Conservation (phyloP, 2,888 invertebrate species). For the Tridacna gigas region DNA sequence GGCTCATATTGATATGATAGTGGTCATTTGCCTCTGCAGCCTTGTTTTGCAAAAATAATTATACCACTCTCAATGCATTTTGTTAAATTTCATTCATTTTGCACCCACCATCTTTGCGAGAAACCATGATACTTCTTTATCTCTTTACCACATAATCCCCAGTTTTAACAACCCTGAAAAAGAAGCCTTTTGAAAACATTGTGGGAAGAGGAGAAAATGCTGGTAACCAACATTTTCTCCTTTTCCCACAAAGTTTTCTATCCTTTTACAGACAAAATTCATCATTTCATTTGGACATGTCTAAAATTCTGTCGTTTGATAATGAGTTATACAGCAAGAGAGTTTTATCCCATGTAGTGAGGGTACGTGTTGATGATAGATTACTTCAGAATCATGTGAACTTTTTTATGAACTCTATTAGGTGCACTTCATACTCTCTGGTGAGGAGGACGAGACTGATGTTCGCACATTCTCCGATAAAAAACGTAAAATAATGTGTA, state of each 20-base stretch:
- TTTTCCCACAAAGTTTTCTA: not conserved
- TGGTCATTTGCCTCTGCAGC: too few species aligned
- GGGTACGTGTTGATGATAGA: not conserved
- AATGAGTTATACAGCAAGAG: not conserved
- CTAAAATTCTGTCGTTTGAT: not conserved
- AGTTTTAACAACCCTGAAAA: too few species aligned
- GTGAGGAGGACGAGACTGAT: constrained; percentile 85
- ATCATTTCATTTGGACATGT: not conserved
- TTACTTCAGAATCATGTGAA: too few species aligned
- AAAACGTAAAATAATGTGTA: constrained; percentile 83
- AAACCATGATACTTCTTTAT: not conserved
- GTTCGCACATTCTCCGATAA: constrained; percentile 83
- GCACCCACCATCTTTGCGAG: too few species aligned
- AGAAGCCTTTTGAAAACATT: not conserved
- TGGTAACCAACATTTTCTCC: not conserved
- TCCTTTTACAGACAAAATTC: too few species aligned
- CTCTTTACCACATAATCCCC: too few species aligned
- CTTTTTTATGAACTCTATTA: constrained; percentile 42
- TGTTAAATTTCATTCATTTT: too few species aligned
- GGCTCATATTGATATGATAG: too few species aligned
- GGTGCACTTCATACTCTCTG: constrained; percentile 85
- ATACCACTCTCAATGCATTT: too few species aligned
- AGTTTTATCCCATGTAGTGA: not conserved
- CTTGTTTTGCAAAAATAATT: too few species aligned
- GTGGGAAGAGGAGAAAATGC: not conserved